A percentile compares a stretch with the other conserved stretches of the same genome.
phyloP scores from a whole-genome alignment of 64 coral and sea anemone species.

The Trachythela sp. region DNA sequence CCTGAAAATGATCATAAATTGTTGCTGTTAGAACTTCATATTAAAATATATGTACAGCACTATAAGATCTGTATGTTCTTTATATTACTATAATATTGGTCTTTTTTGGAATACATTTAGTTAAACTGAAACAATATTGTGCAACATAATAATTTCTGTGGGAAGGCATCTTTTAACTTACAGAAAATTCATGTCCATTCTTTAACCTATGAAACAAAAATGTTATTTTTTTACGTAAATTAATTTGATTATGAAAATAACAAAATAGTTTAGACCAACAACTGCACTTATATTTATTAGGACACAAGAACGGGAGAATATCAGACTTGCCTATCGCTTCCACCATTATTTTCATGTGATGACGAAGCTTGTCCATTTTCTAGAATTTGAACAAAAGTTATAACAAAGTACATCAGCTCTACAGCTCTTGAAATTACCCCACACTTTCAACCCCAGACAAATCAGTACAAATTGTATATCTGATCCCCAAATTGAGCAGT shows the following conservation, averaged over 20 bases:
- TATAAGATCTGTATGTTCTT: no score
- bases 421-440: no score
- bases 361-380: not conserved
- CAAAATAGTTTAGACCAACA: not conserved
- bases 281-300: not conserved
- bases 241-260: not conserved
- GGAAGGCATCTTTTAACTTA: not conserved
- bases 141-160: no score
- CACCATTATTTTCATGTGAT: not conserved
- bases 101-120: no score
- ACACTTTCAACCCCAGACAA: no score
- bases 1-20: not conserved
- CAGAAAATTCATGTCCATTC: not conserved
- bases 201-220: not conserved
- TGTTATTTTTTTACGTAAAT: not conserved
- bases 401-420: no score
- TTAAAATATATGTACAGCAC: no score
- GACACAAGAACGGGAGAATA: not conserved
- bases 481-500: no score
- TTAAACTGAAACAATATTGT: not conserved
- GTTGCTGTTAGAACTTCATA: not conserved
- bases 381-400: not conserved
- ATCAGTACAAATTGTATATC: no score
- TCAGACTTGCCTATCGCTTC: not conserved
- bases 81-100: no score